Evolutionary conservation across 2,888 invertebrate genomes (phyloP), one percentile per base, ranked within the genome.

Genomic region (Halictus quadricinctus): DNA sequence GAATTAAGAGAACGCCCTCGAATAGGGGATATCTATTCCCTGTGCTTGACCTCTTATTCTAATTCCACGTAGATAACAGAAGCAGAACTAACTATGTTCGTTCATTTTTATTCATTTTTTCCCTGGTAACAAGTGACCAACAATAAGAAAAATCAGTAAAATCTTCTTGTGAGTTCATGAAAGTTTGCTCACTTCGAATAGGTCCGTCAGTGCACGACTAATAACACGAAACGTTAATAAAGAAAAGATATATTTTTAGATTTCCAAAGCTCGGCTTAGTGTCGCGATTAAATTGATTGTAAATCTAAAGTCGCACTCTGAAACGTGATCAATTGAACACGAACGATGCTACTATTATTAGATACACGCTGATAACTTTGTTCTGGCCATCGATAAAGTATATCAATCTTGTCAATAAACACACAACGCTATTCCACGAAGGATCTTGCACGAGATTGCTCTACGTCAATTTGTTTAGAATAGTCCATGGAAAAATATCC

Each of bases 1-100:
- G 83, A 87, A 88, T 88, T 90, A 90, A 90, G 85, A 88, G 81
- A 77, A 76, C 82, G 66, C 72, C 83, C 80, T 84, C 78, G 77
- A 72, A 76, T 76, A 72, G 86, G 87, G 46, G 76, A 87, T 87
- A 87, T 79, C 81, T 87, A 83, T 83, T 46, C 72, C 41, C n/a
- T 50, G 66, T 66, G 77, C 80, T 73, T 80, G 69, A 79, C 66
- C 64, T 76, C 76, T 58, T 15, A n/a, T 66, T 77, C 48, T 10
- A 41, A n/a, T 64, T 36, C n/a, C 43, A 36, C 25, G 18, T 10
- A n/a, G 43, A 21, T 43, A 43, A 46, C 15, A 25, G 8, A 21
- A 58, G 21, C 8, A 54, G 54, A 54, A 21, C 54, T 29, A 29
- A n/a, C n/a, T 7, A 54, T 21, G 54, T 21, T 3, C 54, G 50